phyloP scores from a whole-genome alignment of 2,113 vertebrate species.

The Apaloderma vittatum region DNA sequence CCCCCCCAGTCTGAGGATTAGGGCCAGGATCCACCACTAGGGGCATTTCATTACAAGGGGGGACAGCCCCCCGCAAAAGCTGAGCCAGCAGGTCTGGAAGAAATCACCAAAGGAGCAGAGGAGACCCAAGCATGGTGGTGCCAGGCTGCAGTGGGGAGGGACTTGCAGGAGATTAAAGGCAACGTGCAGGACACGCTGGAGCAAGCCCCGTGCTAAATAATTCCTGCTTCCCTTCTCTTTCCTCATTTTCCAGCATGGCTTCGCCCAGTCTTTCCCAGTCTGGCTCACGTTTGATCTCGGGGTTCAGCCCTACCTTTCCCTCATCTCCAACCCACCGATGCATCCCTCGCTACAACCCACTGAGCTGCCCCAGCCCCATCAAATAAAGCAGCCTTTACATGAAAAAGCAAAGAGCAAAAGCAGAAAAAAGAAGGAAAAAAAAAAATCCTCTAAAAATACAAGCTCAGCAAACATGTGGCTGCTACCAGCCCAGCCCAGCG shows the following conservation, averaged over 20 bases:
- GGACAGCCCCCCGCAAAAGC: not conserved
- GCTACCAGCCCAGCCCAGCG: not conserved
- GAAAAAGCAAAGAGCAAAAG: not conserved
- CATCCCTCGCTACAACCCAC: not conserved
- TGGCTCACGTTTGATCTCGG: not conserved
- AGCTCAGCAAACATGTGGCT: slow-evolving; percentile 56
- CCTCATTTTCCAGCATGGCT: not conserved
- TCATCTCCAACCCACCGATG: not conserved
- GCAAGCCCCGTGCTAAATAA: slow-evolving; percentile 61
- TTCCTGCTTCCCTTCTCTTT: slow-evolving; percentile 39
- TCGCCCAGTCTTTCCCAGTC: slow-evolving; percentile 18
- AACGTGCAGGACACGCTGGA: slow-evolving; percentile 21
- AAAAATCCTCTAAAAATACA: slow-evolving; percentile 1
- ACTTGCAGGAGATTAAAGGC: slow-evolving; percentile 46
- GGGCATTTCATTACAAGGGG: not conserved
- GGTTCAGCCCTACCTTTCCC: not conserved
- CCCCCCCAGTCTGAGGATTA: not conserved
- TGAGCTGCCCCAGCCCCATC: not conserved
- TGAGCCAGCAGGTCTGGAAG: not conserved
- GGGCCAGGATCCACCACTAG: not conserved
- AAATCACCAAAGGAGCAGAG: not conserved
- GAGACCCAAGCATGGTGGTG: accelerated
- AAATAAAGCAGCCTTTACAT: not conserved
- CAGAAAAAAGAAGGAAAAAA: too few relatives aligned
- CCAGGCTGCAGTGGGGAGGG: not conserved